Evolutionary conservation across 2,888 invertebrate species (phyloP).

Genomic region (Globia sparganii): DNA sequence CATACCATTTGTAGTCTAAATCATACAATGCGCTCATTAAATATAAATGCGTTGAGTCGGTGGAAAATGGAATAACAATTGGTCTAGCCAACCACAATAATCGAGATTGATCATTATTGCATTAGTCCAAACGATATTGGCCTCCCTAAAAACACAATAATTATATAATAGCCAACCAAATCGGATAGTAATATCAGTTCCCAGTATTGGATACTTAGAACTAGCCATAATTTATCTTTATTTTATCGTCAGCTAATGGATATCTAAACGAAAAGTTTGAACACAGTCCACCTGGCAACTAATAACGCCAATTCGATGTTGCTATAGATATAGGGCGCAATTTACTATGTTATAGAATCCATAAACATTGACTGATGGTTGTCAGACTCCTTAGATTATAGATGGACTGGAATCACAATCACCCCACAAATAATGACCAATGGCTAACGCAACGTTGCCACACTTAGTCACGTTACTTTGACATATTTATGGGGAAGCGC

Average conservation of each 20-base stretch:
- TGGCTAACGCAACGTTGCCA: slow-evolving; percentile 11
- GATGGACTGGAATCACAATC: slow-evolving; percentile 31
- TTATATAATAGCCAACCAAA: not conserved
- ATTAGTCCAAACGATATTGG: slow-evolving; percentile 2
- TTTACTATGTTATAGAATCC: slow-evolving; percentile 1
- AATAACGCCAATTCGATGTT: not conserved
- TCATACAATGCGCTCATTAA: not conserved
- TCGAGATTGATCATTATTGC: not conserved
- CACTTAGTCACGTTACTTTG: slow-evolving; percentile 4
- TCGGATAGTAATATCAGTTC: slow-evolving; percentile 4
- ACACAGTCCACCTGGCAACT: not conserved
- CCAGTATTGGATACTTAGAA: not conserved
- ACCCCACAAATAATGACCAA: slow-evolving; percentile 11
- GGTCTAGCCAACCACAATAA: not conserved
- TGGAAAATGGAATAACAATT: not conserved
- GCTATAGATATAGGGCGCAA: not conserved
- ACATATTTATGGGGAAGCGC: not conserved
- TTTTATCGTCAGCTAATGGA: slow-evolving; percentile 11
- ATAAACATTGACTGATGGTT: slow-evolving; percentile 19
- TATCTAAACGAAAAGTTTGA: not conserved
- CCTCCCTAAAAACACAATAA: not conserved
- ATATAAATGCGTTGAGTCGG: not conserved
- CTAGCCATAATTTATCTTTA: not conserved
- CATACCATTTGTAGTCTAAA: not conserved
- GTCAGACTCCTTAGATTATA: slow-evolving; percentile 13